Evolutionary conservation across 2,113 vertebrate genomes (phyloP).

Genomic region (Tychaedon coryphoeus): DNA sequence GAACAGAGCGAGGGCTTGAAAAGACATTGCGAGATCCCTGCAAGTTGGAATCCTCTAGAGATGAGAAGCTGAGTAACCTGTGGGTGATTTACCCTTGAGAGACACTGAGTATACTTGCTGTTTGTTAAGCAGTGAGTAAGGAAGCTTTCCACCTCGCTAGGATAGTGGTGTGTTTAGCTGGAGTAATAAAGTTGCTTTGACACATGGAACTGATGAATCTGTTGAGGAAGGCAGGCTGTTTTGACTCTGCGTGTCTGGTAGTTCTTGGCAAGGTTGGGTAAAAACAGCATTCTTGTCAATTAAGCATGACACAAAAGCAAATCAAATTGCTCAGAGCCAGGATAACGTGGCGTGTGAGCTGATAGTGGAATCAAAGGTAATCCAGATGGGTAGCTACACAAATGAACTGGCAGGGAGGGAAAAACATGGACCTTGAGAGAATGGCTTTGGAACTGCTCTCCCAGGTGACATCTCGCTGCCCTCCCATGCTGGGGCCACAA

Average conservation of each 20-base stretch:
- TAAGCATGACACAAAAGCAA: not conserved
- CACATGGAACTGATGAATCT: not conserved
- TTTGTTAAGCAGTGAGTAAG: not conserved
- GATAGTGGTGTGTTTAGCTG: not conserved
- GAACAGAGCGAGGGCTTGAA: not conserved
- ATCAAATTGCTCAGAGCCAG: not conserved
- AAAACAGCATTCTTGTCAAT: not conserved
- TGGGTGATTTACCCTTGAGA: not conserved
- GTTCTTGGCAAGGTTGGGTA: not conserved
- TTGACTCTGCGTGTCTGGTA: conserved; percentile 18
- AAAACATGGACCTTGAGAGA: not conserved
- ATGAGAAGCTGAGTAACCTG: not conserved
- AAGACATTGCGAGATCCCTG: rapidly evolving
- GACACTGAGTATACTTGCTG: not conserved
- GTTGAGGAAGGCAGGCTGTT: conserved; percentile 27
- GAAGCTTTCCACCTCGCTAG: not conserved
- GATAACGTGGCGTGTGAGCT: not conserved
- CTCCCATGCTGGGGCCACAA: not conserved
- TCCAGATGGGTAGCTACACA: not conserved
- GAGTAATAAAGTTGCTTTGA: conserved; percentile 45
- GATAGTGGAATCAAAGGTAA: not conserved
- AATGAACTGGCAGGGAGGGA: not conserved
- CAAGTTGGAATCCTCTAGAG: not conserved
- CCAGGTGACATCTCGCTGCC: not conserved
- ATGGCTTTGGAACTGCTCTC: not conserved